Percentiles rank a stretch among this genome's conserved stretches.
phyloP scores from a whole-genome alignment of 2,797 vertebrate species.

The Morelia viridis region DNA sequence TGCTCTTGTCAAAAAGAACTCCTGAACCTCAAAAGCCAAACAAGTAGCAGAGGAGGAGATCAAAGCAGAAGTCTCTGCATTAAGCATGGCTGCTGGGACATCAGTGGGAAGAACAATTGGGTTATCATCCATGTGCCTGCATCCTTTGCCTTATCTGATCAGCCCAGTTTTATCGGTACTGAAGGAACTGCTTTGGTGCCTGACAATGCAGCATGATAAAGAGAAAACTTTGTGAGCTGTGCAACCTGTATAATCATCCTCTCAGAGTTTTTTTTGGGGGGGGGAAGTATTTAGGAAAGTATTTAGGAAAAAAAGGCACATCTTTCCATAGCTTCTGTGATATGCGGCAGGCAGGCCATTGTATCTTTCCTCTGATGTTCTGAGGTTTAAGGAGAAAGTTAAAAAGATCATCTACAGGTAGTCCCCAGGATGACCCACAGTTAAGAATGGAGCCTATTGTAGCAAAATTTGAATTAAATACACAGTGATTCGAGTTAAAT shows the following conservation, averaged over 20 bases:
- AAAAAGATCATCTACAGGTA: not conserved
- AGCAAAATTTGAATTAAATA: no score
- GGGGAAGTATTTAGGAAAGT: not conserved
- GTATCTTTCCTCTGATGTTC: not conserved
- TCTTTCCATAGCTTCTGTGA: not conserved
- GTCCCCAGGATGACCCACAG: no score
- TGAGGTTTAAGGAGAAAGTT: not conserved
- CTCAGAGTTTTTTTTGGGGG: not conserved
- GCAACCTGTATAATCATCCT: not conserved
- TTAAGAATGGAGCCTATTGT: no score
- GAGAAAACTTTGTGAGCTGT: not conserved
- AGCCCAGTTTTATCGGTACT: slow-evolving; percentile 61
- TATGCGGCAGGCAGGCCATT: not conserved
- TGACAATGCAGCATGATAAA: slow-evolving; percentile 66
- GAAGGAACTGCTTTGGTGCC: slow-evolving; percentile 55
- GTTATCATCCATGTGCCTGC: slow-evolving; percentile 56
- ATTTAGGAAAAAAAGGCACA: no score
- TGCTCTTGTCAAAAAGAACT: slow-evolving; percentile 45
- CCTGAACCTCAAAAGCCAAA: slow-evolving; percentile 52
- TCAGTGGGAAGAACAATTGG: slow-evolving; percentile 45
- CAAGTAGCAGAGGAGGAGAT: slow-evolving; percentile 48
- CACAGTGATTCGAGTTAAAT: no score
- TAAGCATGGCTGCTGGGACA: not conserved
- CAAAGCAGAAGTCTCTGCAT: slow-evolving; percentile 47
- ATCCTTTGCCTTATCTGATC: slow-evolving; percentile 48